These are phyloP conservation scores for Ophion ellenae DNA, from an alignment of 2,888 invertebrate genomes.

Conservation along the genomic window DNA sequence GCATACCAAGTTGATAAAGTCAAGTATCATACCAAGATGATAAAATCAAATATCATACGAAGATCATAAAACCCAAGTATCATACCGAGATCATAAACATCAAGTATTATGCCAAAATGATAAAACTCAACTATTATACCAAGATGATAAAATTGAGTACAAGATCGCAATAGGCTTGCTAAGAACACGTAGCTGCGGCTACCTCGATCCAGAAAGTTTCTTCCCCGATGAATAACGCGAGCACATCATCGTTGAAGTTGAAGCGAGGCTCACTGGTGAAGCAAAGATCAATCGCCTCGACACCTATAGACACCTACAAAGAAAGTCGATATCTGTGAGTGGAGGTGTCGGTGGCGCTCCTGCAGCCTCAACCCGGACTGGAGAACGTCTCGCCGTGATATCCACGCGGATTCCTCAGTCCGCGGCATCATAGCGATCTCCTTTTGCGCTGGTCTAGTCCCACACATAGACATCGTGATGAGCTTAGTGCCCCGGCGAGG, in stretches of 20 bases:
- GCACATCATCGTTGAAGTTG: slow-evolving; percentile 32
- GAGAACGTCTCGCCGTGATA: slow-evolving; percentile 47
- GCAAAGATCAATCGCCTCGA: slow-evolving; percentile 57
- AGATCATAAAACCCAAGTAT: too few relatives aligned
- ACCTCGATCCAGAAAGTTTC: background rate
- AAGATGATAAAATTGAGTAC: too few relatives aligned
- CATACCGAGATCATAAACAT: too few relatives aligned
- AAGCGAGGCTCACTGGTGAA: slow-evolving; percentile 25
- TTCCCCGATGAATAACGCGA: slow-evolving; percentile 1
- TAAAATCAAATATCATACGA: too few relatives aligned
- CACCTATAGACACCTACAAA: slow-evolving; percentile 22
- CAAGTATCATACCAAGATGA: too few relatives aligned
- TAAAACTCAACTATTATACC: too few relatives aligned
- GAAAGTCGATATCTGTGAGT: background rate
- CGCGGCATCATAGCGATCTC: slow-evolving; percentile 43
- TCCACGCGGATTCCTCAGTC: slow-evolving; percentile 34
- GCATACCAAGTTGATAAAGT: too few relatives aligned
- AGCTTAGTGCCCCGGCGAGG: slow-evolving; percentile 61
- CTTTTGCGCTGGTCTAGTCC: slow-evolving; percentile 45
- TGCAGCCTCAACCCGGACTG: slow-evolving; percentile 68
- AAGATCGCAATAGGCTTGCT: too few relatives aligned
- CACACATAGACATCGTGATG: slow-evolving; percentile 49
- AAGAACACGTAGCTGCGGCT: too few relatives aligned
- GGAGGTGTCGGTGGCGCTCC: slow-evolving; percentile 39
- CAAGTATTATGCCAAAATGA: too few relatives aligned